Evolutionary conservation across 2,113 vertebrate genomes (phyloP), one percentile per base, ranked within the genome.

Genomic region (Protobothrops flavoviridis): DNA sequence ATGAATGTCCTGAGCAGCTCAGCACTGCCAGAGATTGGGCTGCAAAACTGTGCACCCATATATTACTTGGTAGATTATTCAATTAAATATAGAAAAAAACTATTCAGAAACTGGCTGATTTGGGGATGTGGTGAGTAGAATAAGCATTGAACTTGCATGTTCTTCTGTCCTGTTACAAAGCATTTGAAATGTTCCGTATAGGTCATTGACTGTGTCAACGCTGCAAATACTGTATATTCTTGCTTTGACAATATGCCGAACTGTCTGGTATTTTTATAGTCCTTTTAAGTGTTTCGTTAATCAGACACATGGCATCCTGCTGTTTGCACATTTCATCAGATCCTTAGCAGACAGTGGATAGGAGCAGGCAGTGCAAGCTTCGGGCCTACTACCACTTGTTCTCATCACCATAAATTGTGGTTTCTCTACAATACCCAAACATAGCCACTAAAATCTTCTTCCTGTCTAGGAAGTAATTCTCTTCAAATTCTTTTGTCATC

Each of bases 1-100:
- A 50, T 53, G 93, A 90, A 88, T 64, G n/a, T 33, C 85, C 24
- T 93, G 29, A 85, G 91, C 91, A 94, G 85, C 24, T 45, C 90
- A 95, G 85, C 91, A 56, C 50, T 93, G n/a, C 52, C 33, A 7
- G 26, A 61, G 43, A n/a, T 88, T 81, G 69, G 69, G 74, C 17
- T 81, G 59, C 3, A 0, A 86, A 91, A 90, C 74, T 24, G 57
- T 87, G 7, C 89, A 64, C 7, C 88, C 61, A 26, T 85, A 52
- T 52, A 55, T 26, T 85, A 45, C 5, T 85, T 56, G 23, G 8
- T 81, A 9, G 24, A 91, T 20, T 45, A 26, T 59, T 1, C n/a
- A 43, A 43, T 81, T 43, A 43, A 81, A 81, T 43, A 43, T 43
- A 0, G 7, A 1, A 20, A 8, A 20, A 1, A 1, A 2, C 2